Percentiles rank a stretch among this genome's conserved stretches.
Evolutionary conservation across 1,140 invertebrate genomes (phyloP).

Genomic region (Drosophila gunungcola): DNA sequence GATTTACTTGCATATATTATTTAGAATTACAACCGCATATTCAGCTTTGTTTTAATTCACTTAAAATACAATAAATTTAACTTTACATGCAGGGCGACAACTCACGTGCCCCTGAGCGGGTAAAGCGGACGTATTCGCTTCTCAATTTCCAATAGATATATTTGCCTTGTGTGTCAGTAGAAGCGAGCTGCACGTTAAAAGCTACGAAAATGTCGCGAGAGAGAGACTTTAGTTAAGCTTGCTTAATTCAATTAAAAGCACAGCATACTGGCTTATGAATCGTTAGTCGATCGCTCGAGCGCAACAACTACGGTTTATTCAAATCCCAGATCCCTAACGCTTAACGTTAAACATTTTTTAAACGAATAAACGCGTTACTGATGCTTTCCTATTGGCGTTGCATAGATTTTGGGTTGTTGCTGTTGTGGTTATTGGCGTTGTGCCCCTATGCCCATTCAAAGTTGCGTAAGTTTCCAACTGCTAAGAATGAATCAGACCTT

Average conservation of each 20-base stretch:
- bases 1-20: conserved; percentile 67
- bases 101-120: conserved; percentile 73
- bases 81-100: conserved; percentile 70
- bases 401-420: conserved; percentile 11
- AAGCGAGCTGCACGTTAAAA: conserved; percentile 21
- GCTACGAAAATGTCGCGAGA: conserved; percentile 33
- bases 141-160: conserved; percentile 57
- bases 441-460: conserved; percentile 52
- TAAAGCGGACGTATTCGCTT: conserved; percentile 30
- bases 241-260: conserved; percentile 78
- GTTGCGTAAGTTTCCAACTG: conserved; percentile 57
- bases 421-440: conserved; percentile 32
- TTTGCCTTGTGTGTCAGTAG: conserved; percentile 23
- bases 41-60: conserved; percentile 77
- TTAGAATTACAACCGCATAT: conserved; percentile 50
- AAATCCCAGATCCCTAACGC: neutral
- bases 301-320: conserved; percentile 60
- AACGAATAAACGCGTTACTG: conserved; percentile 18
- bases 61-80: conserved; percentile 81
- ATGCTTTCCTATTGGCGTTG: conserved; percentile 35
- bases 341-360: neutral
- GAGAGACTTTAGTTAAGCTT: conserved; percentile 46
- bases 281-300: conserved; percentile 66
- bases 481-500: neutral
- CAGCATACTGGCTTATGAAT: conserved; percentile 40